Evolutionary conservation across 1,140 invertebrate genomes (phyloP), one percentile per base, ranked within the genome.

Genomic region (Neodiprion fabricii): DNA sequence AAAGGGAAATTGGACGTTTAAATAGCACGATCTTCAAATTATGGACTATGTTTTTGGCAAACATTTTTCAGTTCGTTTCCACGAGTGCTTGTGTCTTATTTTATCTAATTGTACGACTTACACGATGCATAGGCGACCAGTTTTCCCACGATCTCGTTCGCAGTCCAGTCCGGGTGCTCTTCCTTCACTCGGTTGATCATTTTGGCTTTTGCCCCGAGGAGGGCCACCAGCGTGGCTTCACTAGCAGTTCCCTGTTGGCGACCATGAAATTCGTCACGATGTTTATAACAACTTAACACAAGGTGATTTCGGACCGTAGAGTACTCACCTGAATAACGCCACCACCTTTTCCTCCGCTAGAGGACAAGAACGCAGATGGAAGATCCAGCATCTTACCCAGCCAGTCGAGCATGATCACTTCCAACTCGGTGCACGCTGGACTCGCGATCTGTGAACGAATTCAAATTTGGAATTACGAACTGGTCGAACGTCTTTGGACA

Each of bases 381-480:
- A 99, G 88, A 8, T 95, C 93, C 48, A 99, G 83, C 92, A 98
- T 95, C 90, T 99, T 96, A 67, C 96, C 98, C 71, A 99, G 87
- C 98, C 98, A 99, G 88, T 99, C 97, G 82, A 99, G 87, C 93
- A 98, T 98, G 12, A 97, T 92, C 14, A 99, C 97, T 91, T 99
- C 98, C 65, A 99, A 88, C 85, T 99, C 98, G 0, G 98, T 99
- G 83, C 98, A 99, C 1, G 98, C 96, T 0, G 98, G 98, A 89
- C 96, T 97, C 0, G 97, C 93, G 70, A 97, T 96, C 97, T 97
- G 80, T 28, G 88, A 83, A 75, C 14, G 50, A 72, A 14, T 40
- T 73, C 48, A 67, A 49, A 72, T 71, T 67, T 70, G 12, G 53
- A 53, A 67, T 50, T 48, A 71, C 72, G 9, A 67, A 67, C 12